Percentiles rank a stretch among this genome's conserved stretches.
These are phyloP conservation scores for Acrossocheilus wenchowensis DNA, from an alignment of 2,797 vertebrate species.

Conservation along the genomic window DNA sequence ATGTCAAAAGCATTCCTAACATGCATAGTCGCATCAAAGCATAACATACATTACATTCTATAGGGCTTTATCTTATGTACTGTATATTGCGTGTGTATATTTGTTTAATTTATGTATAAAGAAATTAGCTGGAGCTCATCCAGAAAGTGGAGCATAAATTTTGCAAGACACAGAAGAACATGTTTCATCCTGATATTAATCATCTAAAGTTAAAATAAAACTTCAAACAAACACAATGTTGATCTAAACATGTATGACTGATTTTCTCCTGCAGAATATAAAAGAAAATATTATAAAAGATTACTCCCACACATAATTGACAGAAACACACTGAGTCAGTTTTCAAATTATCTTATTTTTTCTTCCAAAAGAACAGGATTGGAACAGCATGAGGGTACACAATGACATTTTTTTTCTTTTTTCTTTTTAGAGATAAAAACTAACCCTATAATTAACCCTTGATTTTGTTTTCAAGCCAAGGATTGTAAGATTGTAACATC, in stretches of 20 bases:
- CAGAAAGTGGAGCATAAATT: background rate
- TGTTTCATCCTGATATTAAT: background rate
- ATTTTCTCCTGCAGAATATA: background rate
- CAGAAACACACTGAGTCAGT: background rate
- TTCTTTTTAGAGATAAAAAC: background rate
- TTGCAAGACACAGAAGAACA: background rate
- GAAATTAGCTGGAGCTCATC: constrained; percentile 1
- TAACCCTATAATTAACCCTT: background rate
- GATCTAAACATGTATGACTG: background rate
- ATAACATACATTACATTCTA: constrained; percentile 53
- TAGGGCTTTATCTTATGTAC: constrained; percentile 65
- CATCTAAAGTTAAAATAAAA: background rate
- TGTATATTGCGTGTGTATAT: constrained; percentile 39
- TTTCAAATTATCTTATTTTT: background rate
- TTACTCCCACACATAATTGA: background rate
- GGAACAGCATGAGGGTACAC: background rate
- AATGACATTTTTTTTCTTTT: background rate
- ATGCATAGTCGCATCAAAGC: constrained; percentile 68
- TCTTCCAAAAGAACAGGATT: background rate
- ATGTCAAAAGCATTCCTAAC: constrained; percentile 65
- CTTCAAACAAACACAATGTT: background rate
- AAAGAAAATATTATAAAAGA: background rate
- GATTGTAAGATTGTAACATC: background rate
- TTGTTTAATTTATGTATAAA: constrained; percentile 40
- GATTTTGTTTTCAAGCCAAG: background rate